Evolutionary conservation across 2,888 invertebrate genomes (phyloP), one percentile per base, ranked within the genome.

Genomic region (Apotomis betuletana): DNA sequence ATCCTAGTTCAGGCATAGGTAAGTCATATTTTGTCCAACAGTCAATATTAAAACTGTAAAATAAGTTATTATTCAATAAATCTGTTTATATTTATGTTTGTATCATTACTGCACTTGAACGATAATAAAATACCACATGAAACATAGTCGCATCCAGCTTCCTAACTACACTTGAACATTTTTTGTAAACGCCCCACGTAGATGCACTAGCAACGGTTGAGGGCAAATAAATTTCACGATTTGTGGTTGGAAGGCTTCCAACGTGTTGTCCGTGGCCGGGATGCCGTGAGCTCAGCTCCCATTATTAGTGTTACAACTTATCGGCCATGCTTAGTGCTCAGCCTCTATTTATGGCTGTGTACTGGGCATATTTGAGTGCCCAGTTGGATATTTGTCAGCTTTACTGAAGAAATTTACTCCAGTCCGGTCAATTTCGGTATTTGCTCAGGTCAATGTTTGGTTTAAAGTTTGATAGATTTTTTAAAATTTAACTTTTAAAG

Each of bases 241-340:
- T 90, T 91, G 90, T 86, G 91, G 90, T 90, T 92, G 91, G 91
- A 91, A 87, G 78, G 85, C 83, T 89, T 92, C 91, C 91, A 92
- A 90, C 79, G 79, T 81, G 79, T 77, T 90, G 90, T 89, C 86
- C 85, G 84, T 81, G 85, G 85, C 78, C 77, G 78, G 79, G 80
- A 79, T 82, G 83, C 62, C 61, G 44, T 54, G 71, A 64, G 59
- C 59, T 52, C 63, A 67, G 65, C 65, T 70, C 65, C 67, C 71
- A 67, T 71, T 72, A 72, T 63, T 72, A 68, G 67, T 72, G 71
- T 71, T 68, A 58, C 67, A 52, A 68, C 63, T 72, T 72, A 72
- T 72, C 58, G 54, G 61, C 41, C 13, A 60, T 72, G 63, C 63
- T 67, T 68, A 63, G 63, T 60, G 36, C 36, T 60, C 36, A 64